Percentiles rank a stretch among this genome's conserved stretches.
phyloP scores from a whole-genome alignment of 92 coral and sea anemone species.

The Ricordea florida region DNA sequence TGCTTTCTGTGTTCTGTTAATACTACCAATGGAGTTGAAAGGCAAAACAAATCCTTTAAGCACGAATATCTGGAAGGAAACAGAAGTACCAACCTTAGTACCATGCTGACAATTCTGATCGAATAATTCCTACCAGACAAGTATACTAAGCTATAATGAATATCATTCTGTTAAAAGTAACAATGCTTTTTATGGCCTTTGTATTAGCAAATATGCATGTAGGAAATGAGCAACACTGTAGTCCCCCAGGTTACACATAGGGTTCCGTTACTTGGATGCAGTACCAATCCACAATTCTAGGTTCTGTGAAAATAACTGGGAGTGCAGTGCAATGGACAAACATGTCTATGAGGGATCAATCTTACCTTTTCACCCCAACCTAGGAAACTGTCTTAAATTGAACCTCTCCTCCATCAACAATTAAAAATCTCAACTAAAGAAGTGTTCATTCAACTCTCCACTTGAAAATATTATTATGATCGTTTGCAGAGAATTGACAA shows the following conservation, averaged over 20 bases:
- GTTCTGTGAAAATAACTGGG: neutral
- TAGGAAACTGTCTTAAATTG: neutral
- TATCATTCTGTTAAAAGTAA: neutral
- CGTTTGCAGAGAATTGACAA: neutral
- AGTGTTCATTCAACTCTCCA: neutral
- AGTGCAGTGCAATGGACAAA: neutral
- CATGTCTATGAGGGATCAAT: too few species aligned
- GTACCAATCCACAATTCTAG: neutral
- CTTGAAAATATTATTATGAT: neutral
- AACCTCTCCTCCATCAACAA: neutral
- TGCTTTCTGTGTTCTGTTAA: neutral
- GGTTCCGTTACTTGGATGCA: neutral
- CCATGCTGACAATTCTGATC: slow-evolving; percentile 19
- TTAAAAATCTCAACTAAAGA: neutral
- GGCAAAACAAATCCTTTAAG: slow-evolving; percentile 38
- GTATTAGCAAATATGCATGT: neutral
- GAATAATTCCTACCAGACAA: slow-evolving; percentile 24
- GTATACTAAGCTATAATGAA: neutral
- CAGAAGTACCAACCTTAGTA: slow-evolving; percentile 15
- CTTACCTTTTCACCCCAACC: neutral
- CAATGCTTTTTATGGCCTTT: neutral
- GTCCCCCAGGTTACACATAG: neutral
- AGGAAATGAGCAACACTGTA: neutral
- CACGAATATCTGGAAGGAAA: slow-evolving; percentile 20
- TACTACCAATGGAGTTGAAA: slow-evolving; percentile 36